These are phyloP conservation scores for Mesorhabditis belari DNA, from an alignment of 2,888 invertebrate species.

Conservation along the genomic window DNA sequence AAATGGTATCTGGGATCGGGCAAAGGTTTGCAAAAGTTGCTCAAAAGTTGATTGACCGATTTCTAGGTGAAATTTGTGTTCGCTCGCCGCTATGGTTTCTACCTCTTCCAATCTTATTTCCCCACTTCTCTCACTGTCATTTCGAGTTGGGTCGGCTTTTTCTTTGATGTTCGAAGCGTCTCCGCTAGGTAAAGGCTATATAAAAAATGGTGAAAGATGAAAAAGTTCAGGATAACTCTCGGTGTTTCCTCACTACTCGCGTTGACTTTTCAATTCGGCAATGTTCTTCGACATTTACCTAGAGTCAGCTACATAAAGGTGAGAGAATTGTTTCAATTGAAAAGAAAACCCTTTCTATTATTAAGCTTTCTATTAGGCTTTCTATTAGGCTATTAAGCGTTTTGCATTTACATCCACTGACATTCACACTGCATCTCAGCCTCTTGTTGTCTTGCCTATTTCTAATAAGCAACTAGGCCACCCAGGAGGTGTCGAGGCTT, in stretches of 20 bases:
- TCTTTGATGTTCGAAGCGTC: constrained; percentile 51
- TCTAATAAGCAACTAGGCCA: background rate
- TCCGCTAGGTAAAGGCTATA: constrained; percentile 41
- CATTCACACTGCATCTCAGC: too few relatives aligned
- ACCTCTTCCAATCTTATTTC: constrained; percentile 52
- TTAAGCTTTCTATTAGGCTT: too few relatives aligned
- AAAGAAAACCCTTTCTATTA: background rate
- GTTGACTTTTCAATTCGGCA: constrained; percentile 53
- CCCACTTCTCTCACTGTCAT: constrained; percentile 50
- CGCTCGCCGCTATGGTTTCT: constrained; percentile 53
- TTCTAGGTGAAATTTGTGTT: constrained; percentile 52
- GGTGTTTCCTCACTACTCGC: constrained; percentile 52
- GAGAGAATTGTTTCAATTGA: background rate
- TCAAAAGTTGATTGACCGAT: background rate
- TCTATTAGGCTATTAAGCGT: too few relatives aligned
- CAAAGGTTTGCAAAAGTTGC: constrained; percentile 18
- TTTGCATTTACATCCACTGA: too few relatives aligned
- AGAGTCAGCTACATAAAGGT: constrained; percentile 52
- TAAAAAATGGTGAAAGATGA: too few relatives aligned
- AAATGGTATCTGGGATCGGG: constrained; percentile 52
- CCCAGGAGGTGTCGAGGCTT: constrained; percentile 4
- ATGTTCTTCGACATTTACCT: constrained; percentile 52
- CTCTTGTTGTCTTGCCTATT: constrained; percentile 8
- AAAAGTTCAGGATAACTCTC: constrained; percentile 51
- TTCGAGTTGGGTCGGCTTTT: constrained; percentile 53